Base-by-base conservation (phyloP, 2,888 invertebrate species). In the Metacarcinus magister region DNA sequence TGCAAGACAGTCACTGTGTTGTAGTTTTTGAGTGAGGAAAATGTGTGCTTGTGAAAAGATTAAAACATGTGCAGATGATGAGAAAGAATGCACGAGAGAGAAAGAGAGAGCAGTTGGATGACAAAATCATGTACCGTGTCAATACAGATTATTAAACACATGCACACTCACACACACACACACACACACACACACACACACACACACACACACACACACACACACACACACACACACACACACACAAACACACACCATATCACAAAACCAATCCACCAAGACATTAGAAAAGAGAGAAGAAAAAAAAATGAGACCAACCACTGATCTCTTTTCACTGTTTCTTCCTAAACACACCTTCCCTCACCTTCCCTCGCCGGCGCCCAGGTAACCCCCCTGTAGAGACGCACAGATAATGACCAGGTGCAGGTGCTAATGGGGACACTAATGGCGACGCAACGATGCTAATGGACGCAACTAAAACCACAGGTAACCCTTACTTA, bases 401-500 rank as follows among this genome's bases (percentile, higher is more conserved):
- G 32, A 13, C 82, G 82, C 82, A 10, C 10, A 32, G 82, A 82
- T 82, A 82, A 82, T 82, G 82, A 28, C 32, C 82, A 82, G 82
- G 82, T 82, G 82, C 82, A 82, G 82, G 82, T 32, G 82, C 82
- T 82, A 82, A 82, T 82, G 32, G 82, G 4, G 32, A 82, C 82
- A 82, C 82, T 82, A 82, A 82, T 82, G 32, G 82, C 82, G 32
- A 75, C 75, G 75, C 75, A 28, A 75, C 75, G 75, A 82, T 32
- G 32, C 82, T 82, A 82, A 82, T 82, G 82, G 82, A 82, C 8
- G 82, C 32, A 82, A 82, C 82, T 82, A 82, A 82, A 82, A 82
- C 82, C 82, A 82, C 82, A 82, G 75, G 7, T 32, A 82, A 32
- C 82, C 82, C 7, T 32, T 23, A 19, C 32, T 82, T 82, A 82